Evolutionary conservation across 2,113 vertebrate species (phyloP).

Genomic region (Seriola quinqueradiata): DNA sequence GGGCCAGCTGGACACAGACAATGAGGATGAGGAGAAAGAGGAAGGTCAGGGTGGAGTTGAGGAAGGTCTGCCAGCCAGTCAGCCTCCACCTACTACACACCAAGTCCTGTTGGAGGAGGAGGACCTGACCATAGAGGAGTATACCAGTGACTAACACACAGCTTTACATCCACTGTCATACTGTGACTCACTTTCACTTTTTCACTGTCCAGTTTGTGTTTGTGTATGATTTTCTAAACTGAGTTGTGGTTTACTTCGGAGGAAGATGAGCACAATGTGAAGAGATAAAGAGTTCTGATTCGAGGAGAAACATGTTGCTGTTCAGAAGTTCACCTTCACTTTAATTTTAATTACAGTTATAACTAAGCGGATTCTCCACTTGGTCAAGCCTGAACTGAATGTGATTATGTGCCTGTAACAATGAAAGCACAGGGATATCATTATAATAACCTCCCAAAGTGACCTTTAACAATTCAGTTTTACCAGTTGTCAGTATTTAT

Average conservation of each 20-base stretch:
- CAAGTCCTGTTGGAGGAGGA: slow-evolving; percentile 86
- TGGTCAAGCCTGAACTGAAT: not conserved
- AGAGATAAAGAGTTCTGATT: not conserved
- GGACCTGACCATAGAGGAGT: slow-evolving; percentile 90
- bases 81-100: slow-evolving; percentile 85
- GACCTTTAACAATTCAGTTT: slow-evolving; percentile 2
- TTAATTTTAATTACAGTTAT: not conserved
- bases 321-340: not conserved
- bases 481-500: slow-evolving; percentile 46
- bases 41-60: slow-evolving; percentile 71
- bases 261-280: not conserved
- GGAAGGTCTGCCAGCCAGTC: slow-evolving; percentile 87
- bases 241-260: not conserved
- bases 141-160: slow-evolving; percentile 85
- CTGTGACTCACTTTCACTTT: not conserved
- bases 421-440: not conserved
- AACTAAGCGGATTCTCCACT: not conserved
- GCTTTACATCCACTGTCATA: not conserved
- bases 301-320: not conserved
- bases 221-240: not conserved
- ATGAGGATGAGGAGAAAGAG: slow-evolving; percentile 64
- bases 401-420: not conserved
- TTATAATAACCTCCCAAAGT: slow-evolving; percentile 7
- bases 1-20: slow-evolving; percentile 79
- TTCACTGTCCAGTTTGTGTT: not conserved